Evolutionary conservation across 2,113 vertebrate genomes (phyloP).

Genomic region (Diphyllodes magnificus): DNA sequence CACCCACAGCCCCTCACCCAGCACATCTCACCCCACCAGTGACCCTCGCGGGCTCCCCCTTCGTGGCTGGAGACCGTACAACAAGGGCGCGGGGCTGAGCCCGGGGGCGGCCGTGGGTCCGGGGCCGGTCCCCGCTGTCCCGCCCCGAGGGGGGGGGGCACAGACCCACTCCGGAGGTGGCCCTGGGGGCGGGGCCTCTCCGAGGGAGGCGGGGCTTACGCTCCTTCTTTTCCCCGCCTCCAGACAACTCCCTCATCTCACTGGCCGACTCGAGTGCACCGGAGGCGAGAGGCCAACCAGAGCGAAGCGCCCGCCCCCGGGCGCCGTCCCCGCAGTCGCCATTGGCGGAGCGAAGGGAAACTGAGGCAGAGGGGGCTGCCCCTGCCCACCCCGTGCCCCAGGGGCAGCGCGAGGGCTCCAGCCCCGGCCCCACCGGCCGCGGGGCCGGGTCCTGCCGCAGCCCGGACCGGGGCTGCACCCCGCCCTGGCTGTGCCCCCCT

Average conservation of each 20-base stretch:
- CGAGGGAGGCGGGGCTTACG: accelerated
- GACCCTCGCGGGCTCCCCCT: accelerated
- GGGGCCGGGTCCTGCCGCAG: neutral
- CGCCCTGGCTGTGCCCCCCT: neutral
- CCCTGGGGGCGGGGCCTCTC: neutral
- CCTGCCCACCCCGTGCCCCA: neutral
- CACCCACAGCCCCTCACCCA: neutral
- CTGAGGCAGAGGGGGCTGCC: neutral
- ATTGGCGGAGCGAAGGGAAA: slow-evolving; percentile 7
- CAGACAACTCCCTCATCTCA: neutral
- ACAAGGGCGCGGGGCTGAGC: neutral
- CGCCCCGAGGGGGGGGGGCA: neutral
- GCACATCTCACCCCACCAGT: neutral
- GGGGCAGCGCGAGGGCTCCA: neutral
- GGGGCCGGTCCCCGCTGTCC: neutral
- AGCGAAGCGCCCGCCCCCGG: neutral
- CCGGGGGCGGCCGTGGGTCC: too few species aligned
- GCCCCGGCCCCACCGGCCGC: neutral
- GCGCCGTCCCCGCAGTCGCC: neutral
- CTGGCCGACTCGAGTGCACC: neutral
- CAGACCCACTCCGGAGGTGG: neutral
- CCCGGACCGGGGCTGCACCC: neutral
- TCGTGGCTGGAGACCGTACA: accelerated
- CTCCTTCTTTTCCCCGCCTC: neutral
- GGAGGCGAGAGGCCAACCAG: neutral